Percentiles rank a stretch among this genome's conserved stretches.
These are phyloP conservation scores for Caenorhabditis imperialis DNA, from an alignment of 2,888 invertebrate genomes.

Conservation along the genomic window DNA sequence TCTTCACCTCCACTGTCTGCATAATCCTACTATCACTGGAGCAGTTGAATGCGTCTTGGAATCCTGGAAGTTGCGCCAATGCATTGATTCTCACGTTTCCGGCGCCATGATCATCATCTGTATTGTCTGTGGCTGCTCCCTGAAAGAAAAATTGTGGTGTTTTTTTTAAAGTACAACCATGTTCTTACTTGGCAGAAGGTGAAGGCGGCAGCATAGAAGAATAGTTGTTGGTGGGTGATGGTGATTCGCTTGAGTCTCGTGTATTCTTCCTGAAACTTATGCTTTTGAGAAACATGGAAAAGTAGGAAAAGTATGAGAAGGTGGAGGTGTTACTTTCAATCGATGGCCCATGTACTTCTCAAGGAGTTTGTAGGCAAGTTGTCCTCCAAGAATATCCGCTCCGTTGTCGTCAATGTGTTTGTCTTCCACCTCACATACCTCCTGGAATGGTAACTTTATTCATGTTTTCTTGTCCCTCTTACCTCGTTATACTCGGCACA, in stretches of 20 bases:
- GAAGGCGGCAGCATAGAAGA: slow-evolving; percentile 4
- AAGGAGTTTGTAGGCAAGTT: slow-evolving; percentile 5
- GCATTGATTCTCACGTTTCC: neutral
- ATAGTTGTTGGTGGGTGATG: slow-evolving; percentile 11
- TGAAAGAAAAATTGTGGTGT: too few species aligned
- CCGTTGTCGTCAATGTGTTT: slow-evolving; percentile 9
- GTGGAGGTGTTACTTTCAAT: neutral
- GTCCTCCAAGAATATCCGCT: slow-evolving; percentile 16
- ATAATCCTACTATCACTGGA: neutral
- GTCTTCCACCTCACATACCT: neutral
- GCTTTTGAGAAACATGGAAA: too few species aligned
- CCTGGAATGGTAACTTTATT: neutral
- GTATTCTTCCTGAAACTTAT: neutral
- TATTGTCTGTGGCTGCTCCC: too few species aligned
- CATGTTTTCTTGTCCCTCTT: neutral
- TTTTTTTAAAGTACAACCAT: too few species aligned
- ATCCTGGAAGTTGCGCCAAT: neutral
- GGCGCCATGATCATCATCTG: neutral
- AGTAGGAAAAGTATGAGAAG: neutral
- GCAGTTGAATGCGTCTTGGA: neutral
- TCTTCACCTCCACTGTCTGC: neutral
- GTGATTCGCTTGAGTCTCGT: neutral
- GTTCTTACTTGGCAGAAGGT: too few species aligned
- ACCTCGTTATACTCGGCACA: neutral
- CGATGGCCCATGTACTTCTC: neutral